phyloP scores from a whole-genome alignment of 2,797 vertebrate genomes.

The Peromyscus attwateri region DNA sequence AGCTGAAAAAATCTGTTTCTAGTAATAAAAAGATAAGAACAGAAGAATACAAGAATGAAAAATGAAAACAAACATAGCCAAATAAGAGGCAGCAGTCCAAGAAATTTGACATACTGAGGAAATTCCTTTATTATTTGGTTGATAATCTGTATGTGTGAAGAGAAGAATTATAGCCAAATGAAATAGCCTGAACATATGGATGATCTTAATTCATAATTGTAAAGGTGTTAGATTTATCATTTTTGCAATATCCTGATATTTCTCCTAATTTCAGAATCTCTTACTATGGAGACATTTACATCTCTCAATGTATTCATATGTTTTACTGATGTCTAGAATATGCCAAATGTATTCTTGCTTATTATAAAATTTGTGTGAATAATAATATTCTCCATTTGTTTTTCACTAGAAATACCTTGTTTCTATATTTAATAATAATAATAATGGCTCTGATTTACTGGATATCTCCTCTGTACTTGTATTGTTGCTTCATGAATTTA shows the following conservation, averaged over 20 bases:
- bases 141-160: slow-evolving; percentile 11
- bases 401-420: background rate
- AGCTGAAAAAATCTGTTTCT: background rate
- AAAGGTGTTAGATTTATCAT: slow-evolving; percentile 30
- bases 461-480: background rate
- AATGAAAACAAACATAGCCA: background rate
- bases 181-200: background rate
- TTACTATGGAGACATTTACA: background rate
- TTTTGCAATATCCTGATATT: background rate
- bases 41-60: background rate
- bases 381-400: background rate
- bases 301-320: slow-evolving; percentile 21
- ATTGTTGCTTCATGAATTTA: background rate
- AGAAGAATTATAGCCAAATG: slow-evolving; percentile 2
- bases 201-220: background rate
- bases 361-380: slow-evolving; percentile 6
- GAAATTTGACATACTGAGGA: background rate
- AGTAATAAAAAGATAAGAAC: background rate
- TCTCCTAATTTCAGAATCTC: slow-evolving; percentile 33
- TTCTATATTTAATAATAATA: slow-evolving; percentile 14
- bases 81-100: background rate
- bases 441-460: background rate
- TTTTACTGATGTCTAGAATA: slow-evolving; percentile 16
- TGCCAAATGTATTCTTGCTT: background rate
- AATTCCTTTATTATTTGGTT: background rate